Evolutionary conservation across 2,888 invertebrate species (phyloP).

Genomic region (Nomada ruficornis): DNA sequence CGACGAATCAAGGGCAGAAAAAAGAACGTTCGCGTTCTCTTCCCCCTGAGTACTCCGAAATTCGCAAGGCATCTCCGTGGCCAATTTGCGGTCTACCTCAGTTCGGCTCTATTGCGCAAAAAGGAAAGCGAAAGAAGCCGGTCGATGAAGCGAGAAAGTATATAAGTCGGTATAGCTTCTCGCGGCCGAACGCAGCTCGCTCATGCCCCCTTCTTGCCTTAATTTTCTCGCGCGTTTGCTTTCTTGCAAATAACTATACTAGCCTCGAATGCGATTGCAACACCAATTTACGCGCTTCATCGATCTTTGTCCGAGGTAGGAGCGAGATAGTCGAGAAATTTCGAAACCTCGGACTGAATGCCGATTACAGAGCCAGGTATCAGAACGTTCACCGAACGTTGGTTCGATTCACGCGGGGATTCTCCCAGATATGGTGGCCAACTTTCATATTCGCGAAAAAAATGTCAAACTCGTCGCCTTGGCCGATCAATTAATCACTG

Average conservation of each 20-base stretch:
- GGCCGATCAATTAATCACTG: neutral
- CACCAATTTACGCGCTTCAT: conserved; percentile 10
- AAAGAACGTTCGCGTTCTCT: neutral
- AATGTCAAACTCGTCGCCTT: neutral
- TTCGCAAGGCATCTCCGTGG: conserved; percentile 52
- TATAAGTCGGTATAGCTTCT: conserved; percentile 14
- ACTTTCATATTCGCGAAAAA: neutral
- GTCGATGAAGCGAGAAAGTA: conserved; percentile 53
- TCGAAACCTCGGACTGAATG: no score
- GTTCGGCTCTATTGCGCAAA: conserved; percentile 35
- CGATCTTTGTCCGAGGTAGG: neutral
- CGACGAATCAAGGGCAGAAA: neutral
- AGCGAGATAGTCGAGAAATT: neutral
- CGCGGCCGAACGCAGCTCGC: conserved; percentile 12
- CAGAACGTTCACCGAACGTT: no score
- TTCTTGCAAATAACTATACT: conserved; percentile 1
- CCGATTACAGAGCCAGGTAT: neutral
- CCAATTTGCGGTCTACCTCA: conserved; percentile 38
- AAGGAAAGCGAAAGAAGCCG: conserved; percentile 45
- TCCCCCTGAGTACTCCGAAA: conserved; percentile 9
- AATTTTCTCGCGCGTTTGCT: neutral
- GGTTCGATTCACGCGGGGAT: neutral
- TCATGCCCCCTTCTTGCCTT: neutral
- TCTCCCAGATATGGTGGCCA: neutral
- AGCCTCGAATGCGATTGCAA: conserved; percentile 20